A percentile compares a stretch with the other conserved stretches of the same genome.
Conservation (phyloP, 92 coral and sea anemone species). For the Virgularia gustaviana region DNA sequence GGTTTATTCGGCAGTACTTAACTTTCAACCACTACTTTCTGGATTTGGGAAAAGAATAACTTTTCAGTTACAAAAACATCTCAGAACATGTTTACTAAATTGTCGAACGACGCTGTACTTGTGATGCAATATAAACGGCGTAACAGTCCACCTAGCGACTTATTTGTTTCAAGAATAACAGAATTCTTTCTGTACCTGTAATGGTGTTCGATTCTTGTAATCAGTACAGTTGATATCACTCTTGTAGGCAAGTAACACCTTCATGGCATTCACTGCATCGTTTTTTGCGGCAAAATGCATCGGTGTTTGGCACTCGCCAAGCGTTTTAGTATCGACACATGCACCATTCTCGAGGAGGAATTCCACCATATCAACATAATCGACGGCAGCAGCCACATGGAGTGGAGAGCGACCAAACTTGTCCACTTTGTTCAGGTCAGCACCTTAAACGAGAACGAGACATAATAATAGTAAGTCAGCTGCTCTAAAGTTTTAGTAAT, state of each 20-base stretch:
- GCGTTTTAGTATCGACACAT: constrained; percentile 4
- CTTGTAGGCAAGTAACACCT: constrained; percentile 10
- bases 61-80: too few species aligned
- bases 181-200: constrained; percentile 14
- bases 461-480: too few species aligned
- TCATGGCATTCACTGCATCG: constrained; percentile 22
- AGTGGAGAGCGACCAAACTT: constrained; percentile 32
- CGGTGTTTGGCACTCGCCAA: constrained; percentile 23
- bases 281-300: constrained; percentile 35
- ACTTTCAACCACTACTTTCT: too few species aligned
- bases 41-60: too few species aligned
- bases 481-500: too few species aligned
- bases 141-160: background rate
- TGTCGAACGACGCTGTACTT: too few species aligned
- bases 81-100: too few species aligned
- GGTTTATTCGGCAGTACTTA: too few species aligned
- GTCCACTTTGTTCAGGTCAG: constrained; percentile 32
- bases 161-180: background rate
- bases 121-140: too few species aligned
- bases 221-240: constrained; percentile 24
- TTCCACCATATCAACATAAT: constrained; percentile 30
- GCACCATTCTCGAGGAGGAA: constrained; percentile 23
- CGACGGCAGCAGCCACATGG: constrained; percentile 27
- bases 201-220: constrained; percentile 22
- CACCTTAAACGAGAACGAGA: background rate